Base-by-base conservation (phyloP, 2,888 invertebrate species). In the Amphimallon solstitiale region DNA sequence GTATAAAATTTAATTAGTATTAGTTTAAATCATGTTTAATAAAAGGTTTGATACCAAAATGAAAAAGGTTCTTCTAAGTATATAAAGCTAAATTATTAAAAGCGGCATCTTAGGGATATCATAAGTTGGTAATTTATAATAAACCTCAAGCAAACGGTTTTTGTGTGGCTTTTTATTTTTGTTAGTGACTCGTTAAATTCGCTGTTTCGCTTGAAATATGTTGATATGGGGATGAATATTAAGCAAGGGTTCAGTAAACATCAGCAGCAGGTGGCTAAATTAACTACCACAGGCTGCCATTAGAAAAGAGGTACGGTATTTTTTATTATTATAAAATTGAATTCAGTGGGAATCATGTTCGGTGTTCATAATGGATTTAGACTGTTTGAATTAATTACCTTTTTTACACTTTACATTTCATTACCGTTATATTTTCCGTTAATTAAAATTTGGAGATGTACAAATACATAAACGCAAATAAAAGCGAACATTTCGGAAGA, bases 261-360 rank as follows among this genome's bases (percentile, higher is more conserved):
- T 23, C 40, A 40, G 40, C 40, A 56, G 40, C 56, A 38, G 56
- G 56, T 38, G 51, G 56, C 23, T 40, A 56, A 56, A 40, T 56
- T 56, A 40, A 40, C 40, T 14, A 12, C 23, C 21, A 29, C 29
- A 3, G 29, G 12, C 40, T 19, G 21, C 40, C 56, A 21, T 56
- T 40, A 56, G 21, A 23, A 14, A 56, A 56, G 23, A 40, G 40
- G 15, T 5, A 40, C 19, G 38, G 54, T 54, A 54, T 56, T 40
- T 40, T 43, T 56, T 56, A 43, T 56, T 56, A 56, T 56, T 40
- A 56, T 56, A 14, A 56, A 51, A 56, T 40, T 56, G 12, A 40
- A 56, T 40, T 56, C 21, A 14, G 14, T 5, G 23, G 9, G 40
- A 56, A 10, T 14, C 23, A 14, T 23, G 21, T 56, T 56, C 23